Evolutionary conservation across 2,113 vertebrate genomes (phyloP).

Genomic region (Lichenostomus cassidix): DNA sequence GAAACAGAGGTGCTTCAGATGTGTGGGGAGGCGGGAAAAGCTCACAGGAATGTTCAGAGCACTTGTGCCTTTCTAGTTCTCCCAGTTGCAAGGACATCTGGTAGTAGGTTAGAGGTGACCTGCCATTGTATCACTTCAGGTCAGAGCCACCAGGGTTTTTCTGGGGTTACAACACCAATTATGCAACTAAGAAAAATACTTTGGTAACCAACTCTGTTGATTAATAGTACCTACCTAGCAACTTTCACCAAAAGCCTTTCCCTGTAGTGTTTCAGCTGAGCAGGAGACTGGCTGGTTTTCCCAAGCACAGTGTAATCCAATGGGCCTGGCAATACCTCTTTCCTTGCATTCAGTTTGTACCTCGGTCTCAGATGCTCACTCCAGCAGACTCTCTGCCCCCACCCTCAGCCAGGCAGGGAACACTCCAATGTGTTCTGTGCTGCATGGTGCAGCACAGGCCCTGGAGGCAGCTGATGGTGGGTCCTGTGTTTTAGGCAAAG

Average conservation of each 20-base stretch:
- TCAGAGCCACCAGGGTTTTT: background rate
- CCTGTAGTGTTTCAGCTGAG: background rate
- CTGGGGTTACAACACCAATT: background rate
- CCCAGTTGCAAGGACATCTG: background rate
- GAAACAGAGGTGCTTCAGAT: background rate
- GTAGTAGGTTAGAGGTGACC: background rate
- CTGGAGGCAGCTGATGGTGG: background rate
- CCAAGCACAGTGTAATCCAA: rapidly evolving
- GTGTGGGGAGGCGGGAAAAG: background rate
- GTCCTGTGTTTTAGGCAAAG: background rate
- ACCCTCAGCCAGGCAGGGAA: background rate
- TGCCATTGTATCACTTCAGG: background rate
- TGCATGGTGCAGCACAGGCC: background rate
- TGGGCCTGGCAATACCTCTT: background rate
- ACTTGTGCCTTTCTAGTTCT: background rate
- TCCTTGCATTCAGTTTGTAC: background rate
- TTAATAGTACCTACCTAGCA: background rate
- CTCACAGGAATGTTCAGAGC: background rate
- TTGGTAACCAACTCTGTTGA: background rate
- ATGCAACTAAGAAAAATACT: background rate
- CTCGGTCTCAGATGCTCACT: background rate
- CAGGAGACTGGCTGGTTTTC: background rate
- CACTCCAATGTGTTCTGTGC: rapidly evolving
- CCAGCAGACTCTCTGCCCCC: background rate
- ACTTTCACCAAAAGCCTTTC: background rate